A percentile compares a stretch with the other conserved stretches of the same genome.
Conservation (phyloP, 2,113 vertebrate genomes). For the Nannospalax galili region DNA sequence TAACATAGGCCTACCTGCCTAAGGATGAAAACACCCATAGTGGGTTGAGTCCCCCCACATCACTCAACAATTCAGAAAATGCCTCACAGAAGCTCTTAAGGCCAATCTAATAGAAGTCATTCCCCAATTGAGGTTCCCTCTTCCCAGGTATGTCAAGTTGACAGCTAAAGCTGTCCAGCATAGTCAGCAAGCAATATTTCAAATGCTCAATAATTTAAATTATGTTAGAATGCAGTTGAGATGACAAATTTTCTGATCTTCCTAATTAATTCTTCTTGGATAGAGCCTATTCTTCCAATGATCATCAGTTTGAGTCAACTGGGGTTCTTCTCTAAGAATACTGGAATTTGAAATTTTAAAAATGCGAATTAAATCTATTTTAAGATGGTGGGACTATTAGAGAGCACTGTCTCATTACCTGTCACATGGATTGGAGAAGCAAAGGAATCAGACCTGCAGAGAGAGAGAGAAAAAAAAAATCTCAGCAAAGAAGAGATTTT, state of each 20-base stretch:
- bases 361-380: neutral
- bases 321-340: conserved; percentile 1
- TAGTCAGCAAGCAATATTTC: conserved; percentile 2
- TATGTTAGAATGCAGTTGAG: neutral
- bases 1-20: too few species aligned
- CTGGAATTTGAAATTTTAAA: neutral
- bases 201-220: neutral
- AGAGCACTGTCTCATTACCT: neutral
- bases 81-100: too few species aligned
- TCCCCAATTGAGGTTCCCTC: too few species aligned
- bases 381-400: neutral
- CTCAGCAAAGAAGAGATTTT: neutral
- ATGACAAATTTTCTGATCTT: neutral
- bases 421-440: neutral
- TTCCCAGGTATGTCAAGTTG: too few species aligned
- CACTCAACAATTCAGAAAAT: too few species aligned
- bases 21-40: too few species aligned
- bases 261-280: neutral
- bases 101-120: too few species aligned
- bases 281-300: neutral
- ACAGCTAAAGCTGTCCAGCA: too few species aligned
- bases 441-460: neutral
- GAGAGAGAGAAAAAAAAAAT: neutral
- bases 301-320: neutral
- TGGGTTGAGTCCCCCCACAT: too few species aligned